Base-by-base conservation (phyloP, 2,113 vertebrate species). In the Mus pahari region DNA sequence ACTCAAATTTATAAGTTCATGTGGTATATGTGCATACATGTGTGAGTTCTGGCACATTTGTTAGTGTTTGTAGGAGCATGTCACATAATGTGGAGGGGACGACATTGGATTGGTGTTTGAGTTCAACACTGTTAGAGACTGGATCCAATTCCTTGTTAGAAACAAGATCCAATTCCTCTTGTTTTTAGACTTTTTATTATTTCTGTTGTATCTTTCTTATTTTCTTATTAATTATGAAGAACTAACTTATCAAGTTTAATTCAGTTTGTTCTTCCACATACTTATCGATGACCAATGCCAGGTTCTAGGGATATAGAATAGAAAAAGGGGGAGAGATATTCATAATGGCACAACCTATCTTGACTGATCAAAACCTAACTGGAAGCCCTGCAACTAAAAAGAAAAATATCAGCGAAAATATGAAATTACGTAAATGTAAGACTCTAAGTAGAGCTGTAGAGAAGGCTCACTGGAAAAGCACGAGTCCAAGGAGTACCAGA, bases 351-450 rank as follows among this genome's bases (percentile, higher is more conserved):
- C 2, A 58, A 36, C 39, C 78, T 42, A 62, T 73, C 45, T 31
- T 55, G 12, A 68, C 73, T 88, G n/a, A 26, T 31, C 53, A 91
- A 94, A 97, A 91, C 28, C 71, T 91, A 93, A 77, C 17, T 64
- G 70, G 86, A 89, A 95, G 68, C 28, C 82, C 55, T 28, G 3
- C 3, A 73, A 77, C 3, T 84, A 89, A 82, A 89, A 78, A 68
- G 19, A 31, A 91, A 42, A 89, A 19, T 39, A 39, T 9, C 73
- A 94, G 26, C 70, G 36, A 62, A n/a, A 89, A 93, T 3, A 11
- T 19, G 58, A 92, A 92, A 86, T 7, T 31, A 42, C 86, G 11
- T 33, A 81, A 96, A 95, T 16, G 68, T 9, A 75, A 88, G 83
- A 92, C 28, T 36, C 74, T 13, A 81, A 95, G 82, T 45, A 64